phyloP scores from a whole-genome alignment of 2,797 vertebrate species.

The Sebastolobus alascanus region DNA sequence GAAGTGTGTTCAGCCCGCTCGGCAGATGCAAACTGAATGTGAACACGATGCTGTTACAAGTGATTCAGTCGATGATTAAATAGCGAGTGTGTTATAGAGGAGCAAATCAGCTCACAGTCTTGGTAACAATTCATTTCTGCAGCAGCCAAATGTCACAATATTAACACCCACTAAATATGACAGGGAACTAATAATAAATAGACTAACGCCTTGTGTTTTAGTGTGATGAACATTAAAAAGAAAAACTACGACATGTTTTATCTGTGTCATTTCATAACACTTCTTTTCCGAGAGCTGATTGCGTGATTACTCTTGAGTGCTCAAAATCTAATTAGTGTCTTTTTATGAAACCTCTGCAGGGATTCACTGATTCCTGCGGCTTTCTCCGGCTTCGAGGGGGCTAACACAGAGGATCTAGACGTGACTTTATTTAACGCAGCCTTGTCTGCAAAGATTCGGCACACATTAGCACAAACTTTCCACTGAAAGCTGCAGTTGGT shows the following conservation, averaged over 20 bases:
- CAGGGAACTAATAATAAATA: background rate
- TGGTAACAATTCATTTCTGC: slow-evolving; percentile 36
- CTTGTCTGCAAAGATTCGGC: background rate
- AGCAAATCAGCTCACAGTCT: slow-evolving; percentile 8
- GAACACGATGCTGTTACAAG: background rate
- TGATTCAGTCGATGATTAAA: slow-evolving; percentile 4
- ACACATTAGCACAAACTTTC: background rate
- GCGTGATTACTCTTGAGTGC: slow-evolving; percentile 68
- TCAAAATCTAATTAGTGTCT: slow-evolving; percentile 81
- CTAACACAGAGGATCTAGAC: slow-evolving; percentile 17
- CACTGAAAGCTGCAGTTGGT: background rate
- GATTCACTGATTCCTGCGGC: slow-evolving; percentile 48
- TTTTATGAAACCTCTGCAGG: slow-evolving; percentile 79
- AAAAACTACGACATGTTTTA: background rate
- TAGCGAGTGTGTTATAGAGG: background rate
- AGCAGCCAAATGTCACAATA: background rate
- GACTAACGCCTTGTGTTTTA: background rate
- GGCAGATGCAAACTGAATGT: background rate
- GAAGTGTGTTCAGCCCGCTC: background rate
- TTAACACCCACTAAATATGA: background rate
- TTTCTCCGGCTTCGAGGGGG: slow-evolving; percentile 11
- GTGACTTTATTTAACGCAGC: background rate
- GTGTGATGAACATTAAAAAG: background rate
- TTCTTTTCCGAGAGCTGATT: slow-evolving; percentile 55
- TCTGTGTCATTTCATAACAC: slow-evolving; percentile 56